A percentile compares a stretch with the other conserved stretches of the same genome.
Conservation (phyloP, 2,888 invertebrate genomes). For the Macrophya alboannulata region DNA sequence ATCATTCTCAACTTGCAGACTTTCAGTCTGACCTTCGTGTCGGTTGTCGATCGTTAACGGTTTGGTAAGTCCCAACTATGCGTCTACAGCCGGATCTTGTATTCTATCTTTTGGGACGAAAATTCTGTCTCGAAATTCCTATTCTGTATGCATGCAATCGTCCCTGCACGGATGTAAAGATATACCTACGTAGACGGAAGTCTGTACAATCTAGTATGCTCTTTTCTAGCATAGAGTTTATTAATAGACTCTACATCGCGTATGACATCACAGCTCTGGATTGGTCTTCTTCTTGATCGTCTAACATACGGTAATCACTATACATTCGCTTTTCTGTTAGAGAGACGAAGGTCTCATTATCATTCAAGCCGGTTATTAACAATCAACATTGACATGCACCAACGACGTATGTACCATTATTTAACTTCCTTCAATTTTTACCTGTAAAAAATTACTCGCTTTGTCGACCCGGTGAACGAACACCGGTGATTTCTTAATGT, state of each 20-base stretch:
- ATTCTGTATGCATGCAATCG: background rate
- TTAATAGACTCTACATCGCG: constrained; percentile 51
- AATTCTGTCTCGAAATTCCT: background rate
- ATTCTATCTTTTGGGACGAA: background rate
- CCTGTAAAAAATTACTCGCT: background rate
- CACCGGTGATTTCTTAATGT: background rate
- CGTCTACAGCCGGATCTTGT: background rate
- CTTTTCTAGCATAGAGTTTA: constrained; percentile 30
- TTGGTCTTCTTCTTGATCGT: constrained; percentile 27
- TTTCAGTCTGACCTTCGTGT: background rate
- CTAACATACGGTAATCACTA: constrained; percentile 30
- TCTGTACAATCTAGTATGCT: constrained; percentile 1
- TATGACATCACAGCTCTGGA: constrained; percentile 30
- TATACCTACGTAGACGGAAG: background rate
- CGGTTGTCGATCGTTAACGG: background rate
- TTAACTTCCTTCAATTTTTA: background rate
- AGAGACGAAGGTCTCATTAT: constrained; percentile 1
- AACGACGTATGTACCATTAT: background rate
- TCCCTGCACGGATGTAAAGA: constrained; percentile 3
- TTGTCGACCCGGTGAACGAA: background rate
- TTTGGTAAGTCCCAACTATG: background rate
- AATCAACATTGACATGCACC: constrained; percentile 23
- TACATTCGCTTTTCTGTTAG: background rate
- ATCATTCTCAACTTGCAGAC: constrained; percentile 20
- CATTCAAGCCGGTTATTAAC: background rate